Percentiles rank a stretch among this genome's conserved stretches.
Conservation (phyloP, 2,888 invertebrate species). For the Volucella zonaria region DNA sequence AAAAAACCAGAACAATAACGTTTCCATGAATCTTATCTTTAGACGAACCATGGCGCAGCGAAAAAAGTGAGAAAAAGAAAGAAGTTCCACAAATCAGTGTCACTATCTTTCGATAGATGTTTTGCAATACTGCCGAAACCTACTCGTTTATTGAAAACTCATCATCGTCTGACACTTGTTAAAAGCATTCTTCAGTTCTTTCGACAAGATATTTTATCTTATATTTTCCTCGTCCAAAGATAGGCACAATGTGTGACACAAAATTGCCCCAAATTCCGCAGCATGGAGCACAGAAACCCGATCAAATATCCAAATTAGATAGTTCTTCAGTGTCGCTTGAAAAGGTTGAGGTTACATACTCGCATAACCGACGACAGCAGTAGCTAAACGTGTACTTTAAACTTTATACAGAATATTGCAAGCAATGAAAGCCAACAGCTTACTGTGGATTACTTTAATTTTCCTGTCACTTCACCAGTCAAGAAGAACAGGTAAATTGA, state of each 20-base stretch:
- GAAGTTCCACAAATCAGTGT: not conserved
- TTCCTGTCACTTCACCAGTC: constrained; percentile 27
- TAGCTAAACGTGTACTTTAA: not conserved
- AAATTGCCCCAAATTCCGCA: not conserved
- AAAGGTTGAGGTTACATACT: constrained; percentile 32
- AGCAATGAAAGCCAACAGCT: constrained; percentile 33
- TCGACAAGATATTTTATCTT: constrained; percentile 63
- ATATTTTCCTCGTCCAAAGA: constrained; percentile 12
- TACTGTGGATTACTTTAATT: constrained; percentile 49
- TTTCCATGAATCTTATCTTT: constrained; percentile 23
- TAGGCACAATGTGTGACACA: constrained; percentile 32
- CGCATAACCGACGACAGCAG: not conserved
- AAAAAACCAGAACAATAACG: not conserved
- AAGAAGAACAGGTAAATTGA: constrained; percentile 36
- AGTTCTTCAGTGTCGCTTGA: constrained; percentile 35
- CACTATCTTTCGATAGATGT: constrained; percentile 17
- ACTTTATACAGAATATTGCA: not conserved
- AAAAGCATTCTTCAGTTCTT: constrained; percentile 46
- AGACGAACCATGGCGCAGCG: not conserved
- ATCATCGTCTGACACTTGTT: constrained; percentile 46
- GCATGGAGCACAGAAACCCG: not conserved
- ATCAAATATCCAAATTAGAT: constrained; percentile 3
- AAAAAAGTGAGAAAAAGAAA: not conserved
- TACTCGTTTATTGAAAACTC: constrained; percentile 24
- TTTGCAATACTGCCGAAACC: constrained; percentile 36